phyloP scores from a whole-genome alignment of 2,797 vertebrate species.

The Rhodeus uyekii region DNA sequence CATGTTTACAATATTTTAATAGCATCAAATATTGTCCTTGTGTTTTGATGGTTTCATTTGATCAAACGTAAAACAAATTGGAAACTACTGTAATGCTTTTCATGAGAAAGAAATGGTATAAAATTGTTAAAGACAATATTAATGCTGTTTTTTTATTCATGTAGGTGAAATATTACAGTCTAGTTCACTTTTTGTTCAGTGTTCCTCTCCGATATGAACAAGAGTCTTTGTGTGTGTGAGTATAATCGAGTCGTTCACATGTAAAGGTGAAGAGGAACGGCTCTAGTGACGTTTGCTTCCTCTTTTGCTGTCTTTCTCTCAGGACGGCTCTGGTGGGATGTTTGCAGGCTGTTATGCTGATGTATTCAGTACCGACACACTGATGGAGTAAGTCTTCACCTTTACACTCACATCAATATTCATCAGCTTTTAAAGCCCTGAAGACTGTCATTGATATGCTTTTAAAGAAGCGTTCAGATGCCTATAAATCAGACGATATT shows the following conservation, averaged over 20 bases:
- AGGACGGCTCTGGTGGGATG: conserved; percentile 18
- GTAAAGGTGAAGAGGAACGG: conserved; percentile 10
- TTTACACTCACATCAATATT: conserved; percentile 52
- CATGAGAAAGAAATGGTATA: background rate
- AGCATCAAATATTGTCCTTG: background rate
- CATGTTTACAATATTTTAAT: background rate
- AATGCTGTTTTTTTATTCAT: background rate
- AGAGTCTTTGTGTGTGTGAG: background rate
- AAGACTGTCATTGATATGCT: conserved; percentile 22
- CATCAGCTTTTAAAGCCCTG: conserved; percentile 50
- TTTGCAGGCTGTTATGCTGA: conserved; percentile 17
- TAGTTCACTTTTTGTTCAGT: background rate
- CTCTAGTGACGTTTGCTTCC: background rate
- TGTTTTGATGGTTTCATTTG: background rate
- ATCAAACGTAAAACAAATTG: background rate
- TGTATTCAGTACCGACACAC: conserved; percentile 24
- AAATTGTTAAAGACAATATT: background rate
- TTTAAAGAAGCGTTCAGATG: background rate
- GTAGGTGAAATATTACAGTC: background rate
- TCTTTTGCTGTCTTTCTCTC: conserved; percentile 14
- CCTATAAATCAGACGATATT: conserved; percentile 6
- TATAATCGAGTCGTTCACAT: background rate
- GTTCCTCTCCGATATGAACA: background rate
- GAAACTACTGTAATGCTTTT: background rate
- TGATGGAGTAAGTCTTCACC: conserved; percentile 40